These are phyloP conservation scores for Drosophila silvestris DNA, from an alignment of 2,888 invertebrate species.

Conservation along the genomic window DNA sequence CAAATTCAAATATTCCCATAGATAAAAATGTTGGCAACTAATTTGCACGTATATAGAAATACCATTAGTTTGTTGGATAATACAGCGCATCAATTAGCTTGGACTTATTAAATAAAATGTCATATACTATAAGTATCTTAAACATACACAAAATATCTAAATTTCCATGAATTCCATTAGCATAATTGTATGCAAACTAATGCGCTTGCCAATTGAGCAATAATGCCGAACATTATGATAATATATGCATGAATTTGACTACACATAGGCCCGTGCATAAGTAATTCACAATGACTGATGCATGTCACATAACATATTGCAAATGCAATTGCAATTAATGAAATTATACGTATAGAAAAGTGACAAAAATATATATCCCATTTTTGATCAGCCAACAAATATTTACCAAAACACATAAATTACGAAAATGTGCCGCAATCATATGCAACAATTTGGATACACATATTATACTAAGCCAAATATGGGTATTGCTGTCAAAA, in stretches of 20 bases:
- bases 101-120: slow-evolving; percentile 28
- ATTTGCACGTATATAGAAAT: background rate
- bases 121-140: slow-evolving; percentile 9
- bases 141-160: slow-evolving; percentile 26
- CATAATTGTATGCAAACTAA: slow-evolving; percentile 47
- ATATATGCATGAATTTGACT: slow-evolving; percentile 1
- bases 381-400: slow-evolving; percentile 6
- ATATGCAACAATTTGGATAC: background rate
- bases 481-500: background rate
- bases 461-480: background rate
- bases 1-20: background rate
- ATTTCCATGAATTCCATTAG: slow-evolving; percentile 49
- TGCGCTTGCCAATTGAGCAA: slow-evolving; percentile 48
- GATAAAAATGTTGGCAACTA: background rate
- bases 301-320: slow-evolving; percentile 13
- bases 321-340: slow-evolving; percentile 49
- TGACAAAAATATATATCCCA: background rate
- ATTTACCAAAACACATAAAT: background rate
- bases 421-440: too few species aligned
- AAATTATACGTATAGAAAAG: slow-evolving; percentile 3
- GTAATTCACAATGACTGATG: slow-evolving; percentile 24
- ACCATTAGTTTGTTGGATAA: slow-evolving; percentile 4
- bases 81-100: slow-evolving; percentile 19
- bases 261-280: slow-evolving; percentile 11
- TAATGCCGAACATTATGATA: slow-evolving; percentile 41